A percentile compares a stretch with the other conserved stretches of the same genome.
phyloP scores from a whole-genome alignment of 2,113 vertebrate genomes.

The Cavia porcellus region DNA sequence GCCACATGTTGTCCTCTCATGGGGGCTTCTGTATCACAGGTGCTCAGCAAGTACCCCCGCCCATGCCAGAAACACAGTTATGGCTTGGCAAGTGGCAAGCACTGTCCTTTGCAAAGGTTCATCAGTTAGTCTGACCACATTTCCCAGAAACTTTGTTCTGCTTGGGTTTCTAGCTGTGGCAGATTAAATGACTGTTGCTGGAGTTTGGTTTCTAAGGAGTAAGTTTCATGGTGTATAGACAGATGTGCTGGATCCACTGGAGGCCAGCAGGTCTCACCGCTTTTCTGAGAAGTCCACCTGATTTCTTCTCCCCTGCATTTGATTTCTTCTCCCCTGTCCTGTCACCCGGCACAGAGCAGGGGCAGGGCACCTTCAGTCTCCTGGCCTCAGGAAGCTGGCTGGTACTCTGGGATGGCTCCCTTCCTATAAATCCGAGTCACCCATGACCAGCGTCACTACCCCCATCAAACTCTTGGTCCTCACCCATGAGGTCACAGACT shows the following conservation, averaged over 20 bases:
- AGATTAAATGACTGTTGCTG: constrained; percentile 65
- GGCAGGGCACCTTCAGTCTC: neutral
- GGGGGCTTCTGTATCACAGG: neutral
- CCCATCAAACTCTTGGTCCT: constrained; percentile 44
- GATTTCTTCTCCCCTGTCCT: neutral
- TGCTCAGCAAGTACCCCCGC: neutral
- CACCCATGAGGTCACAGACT: constrained; percentile 33
- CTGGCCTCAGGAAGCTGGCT: neutral
- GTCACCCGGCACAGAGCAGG: neutral
- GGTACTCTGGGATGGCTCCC: neutral
- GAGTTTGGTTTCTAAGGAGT: constrained; percentile 48
- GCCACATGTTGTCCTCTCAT: neutral
- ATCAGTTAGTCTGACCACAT: neutral
- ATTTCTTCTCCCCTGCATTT: no score
- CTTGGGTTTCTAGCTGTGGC: neutral
- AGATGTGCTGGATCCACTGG: neutral
- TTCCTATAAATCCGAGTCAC: neutral
- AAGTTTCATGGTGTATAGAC: constrained; percentile 32
- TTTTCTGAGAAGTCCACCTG: neutral
- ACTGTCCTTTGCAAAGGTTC: neutral
- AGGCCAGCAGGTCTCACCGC: neutral
- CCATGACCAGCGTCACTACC: neutral
- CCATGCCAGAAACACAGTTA: neutral
- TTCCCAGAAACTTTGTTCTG: neutral
- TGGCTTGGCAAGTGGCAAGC: neutral